These are phyloP conservation scores for Andrena marginata DNA, from an alignment of 2,888 invertebrate species.

Conservation along the genomic window DNA sequence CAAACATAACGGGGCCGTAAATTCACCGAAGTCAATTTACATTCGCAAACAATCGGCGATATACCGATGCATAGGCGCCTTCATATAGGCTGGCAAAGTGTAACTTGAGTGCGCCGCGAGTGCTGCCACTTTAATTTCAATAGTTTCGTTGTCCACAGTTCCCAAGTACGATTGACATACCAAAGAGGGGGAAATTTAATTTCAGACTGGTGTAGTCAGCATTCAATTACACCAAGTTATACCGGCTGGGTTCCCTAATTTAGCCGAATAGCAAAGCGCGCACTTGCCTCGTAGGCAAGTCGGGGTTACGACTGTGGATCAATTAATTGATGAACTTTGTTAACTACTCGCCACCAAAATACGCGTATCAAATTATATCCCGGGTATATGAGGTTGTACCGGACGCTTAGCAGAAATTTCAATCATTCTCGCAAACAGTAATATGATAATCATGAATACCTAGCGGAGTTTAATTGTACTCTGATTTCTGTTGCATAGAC, in stretches of 20 bases:
- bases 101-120: background rate
- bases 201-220: constrained; percentile 55
- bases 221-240: constrained; percentile 62
- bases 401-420: background rate
- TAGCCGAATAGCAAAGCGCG: constrained; percentile 54
- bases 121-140: constrained; percentile 23
- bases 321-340: constrained; percentile 66
- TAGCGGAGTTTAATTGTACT: too few relatives aligned
- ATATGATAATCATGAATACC: too few relatives aligned
- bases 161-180: constrained; percentile 60
- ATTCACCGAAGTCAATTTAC: constrained; percentile 2
- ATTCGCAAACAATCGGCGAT: background rate
- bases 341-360: constrained; percentile 43
- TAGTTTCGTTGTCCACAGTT: constrained; percentile 17
- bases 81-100: background rate
- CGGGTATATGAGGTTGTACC: background rate
- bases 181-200: constrained; percentile 64
- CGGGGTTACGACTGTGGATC: constrained; percentile 49
- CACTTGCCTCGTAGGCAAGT: constrained; percentile 36
- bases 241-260: constrained; percentile 59
- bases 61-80: background rate
- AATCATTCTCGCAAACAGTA: background rate
- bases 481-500: too few relatives aligned
- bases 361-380: constrained; percentile 14
- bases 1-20: background rate